Evolutionary conservation across 2,888 invertebrate genomes (phyloP), one percentile per base, ranked within the genome.

Genomic region (Acrobasis suavella): DNA sequence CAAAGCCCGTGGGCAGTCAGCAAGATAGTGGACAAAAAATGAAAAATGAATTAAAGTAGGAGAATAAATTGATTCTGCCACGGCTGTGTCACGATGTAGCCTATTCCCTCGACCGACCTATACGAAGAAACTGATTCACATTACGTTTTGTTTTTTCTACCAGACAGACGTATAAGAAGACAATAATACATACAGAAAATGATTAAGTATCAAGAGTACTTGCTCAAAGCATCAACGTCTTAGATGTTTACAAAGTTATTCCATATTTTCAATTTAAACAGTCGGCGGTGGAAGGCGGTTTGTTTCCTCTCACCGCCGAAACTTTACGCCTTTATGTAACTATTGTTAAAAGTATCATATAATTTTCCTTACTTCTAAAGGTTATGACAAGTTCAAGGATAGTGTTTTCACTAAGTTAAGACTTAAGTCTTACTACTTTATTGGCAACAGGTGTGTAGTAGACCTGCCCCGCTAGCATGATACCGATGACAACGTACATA

Each of bases 201-300:
- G 42, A 56, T 56, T 56, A 78, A 86, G 79, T 84, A 87, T 84
- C 84, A 89, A 88, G 15, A 68, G 9, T 1, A 1, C 38, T 65
- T 5, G 15, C 16, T 63, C 68, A 8, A 0, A n/a, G 62, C 75
- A 72, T 63, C 70, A 72, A 64, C 70, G 73, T 78, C 80, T 82
- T 81, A 83, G 86, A 87, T 89, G 86, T 90, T 90, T 88, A 91
- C 89, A 87, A 87, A 89, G 87, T 91, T 90, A 90, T 89, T 87
- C 77, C 85, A 89, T 90, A 91, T 91, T 91, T 91, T 89, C 87
- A 87, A 90, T 89, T 85, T 83, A 85, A 89, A 86, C 83, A 86
- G 85, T 76, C 77, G 81, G 77, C 73, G 75, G 85, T 84, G 89
- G 86, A 86, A 86, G 86, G 82, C 78, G 76, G 80, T 75, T 72